Evolutionary conservation across 2,797 vertebrate species (phyloP).

Genomic region (Vireo griseus): DNA sequence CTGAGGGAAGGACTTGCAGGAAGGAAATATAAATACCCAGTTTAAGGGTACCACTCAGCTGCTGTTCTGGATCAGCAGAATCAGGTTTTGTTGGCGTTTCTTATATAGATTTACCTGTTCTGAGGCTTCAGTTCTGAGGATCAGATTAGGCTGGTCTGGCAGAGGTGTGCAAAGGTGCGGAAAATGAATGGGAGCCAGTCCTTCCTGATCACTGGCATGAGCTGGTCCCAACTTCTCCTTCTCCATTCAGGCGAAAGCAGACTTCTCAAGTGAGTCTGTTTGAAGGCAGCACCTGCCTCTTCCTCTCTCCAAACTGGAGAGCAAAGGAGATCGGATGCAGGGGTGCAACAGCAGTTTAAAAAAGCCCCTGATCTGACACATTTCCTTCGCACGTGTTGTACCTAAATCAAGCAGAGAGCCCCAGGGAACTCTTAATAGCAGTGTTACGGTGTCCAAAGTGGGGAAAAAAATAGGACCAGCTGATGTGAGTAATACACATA

Average conservation of each 20-base stretch:
- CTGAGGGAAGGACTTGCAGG: slow-evolving; percentile 32
- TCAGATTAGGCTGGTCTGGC: not conserved
- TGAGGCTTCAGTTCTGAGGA: not conserved
- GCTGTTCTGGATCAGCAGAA: slow-evolving; percentile 7
- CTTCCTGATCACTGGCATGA: not conserved
- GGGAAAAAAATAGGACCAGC: not conserved
- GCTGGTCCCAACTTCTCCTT: accelerated
- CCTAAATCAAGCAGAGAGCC: not conserved
- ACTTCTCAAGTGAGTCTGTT: not conserved
- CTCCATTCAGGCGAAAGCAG: not conserved
- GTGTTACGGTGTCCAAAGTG: not conserved
- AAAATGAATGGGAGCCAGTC: not conserved
- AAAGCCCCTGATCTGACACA: not conserved
- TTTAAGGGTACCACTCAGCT: not conserved
- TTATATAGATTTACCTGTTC: not conserved
- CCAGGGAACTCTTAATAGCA: not conserved
- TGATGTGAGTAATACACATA: not conserved
- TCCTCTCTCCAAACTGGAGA: not conserved
- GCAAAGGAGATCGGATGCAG: not conserved
- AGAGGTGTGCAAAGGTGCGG: not conserved
- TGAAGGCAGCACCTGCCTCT: not conserved
- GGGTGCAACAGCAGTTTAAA: accelerated
- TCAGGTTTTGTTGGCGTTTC: not conserved
- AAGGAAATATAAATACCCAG: slow-evolving; percentile 25
- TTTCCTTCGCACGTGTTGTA: not conserved